These are phyloP conservation scores for Quiscalus mexicanus DNA, from an alignment of 2,113 vertebrate species.

Conservation along the genomic window DNA sequence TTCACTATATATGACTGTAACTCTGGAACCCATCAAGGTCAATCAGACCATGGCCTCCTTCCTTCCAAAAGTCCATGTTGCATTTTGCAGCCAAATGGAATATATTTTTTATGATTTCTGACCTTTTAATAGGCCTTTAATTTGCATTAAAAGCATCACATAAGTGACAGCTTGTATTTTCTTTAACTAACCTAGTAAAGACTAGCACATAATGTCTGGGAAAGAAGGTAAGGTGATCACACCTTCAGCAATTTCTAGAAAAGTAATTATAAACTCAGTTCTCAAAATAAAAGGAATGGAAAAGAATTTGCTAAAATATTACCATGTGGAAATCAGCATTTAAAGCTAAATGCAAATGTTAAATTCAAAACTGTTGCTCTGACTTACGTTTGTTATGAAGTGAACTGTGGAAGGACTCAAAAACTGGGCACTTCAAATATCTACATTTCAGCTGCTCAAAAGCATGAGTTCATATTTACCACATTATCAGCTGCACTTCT, in stretches of 20 bases:
- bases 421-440: background rate
- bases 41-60: background rate
- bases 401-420: background rate
- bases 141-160: background rate
- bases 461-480: background rate
- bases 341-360: background rate
- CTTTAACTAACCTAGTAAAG: slow-evolving; percentile 13
- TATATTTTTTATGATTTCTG: background rate
- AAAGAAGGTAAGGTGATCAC: background rate
- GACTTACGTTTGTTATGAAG: background rate
- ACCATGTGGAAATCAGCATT: background rate
- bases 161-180: background rate
- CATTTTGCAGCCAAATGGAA: background rate
- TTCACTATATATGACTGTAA: background rate
- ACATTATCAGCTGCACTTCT: background rate
- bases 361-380: background rate
- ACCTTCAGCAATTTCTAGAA: background rate
- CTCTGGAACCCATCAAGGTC: background rate
- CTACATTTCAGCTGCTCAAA: background rate
- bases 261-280: background rate
- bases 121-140: slow-evolving; percentile 39
- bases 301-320: background rate
- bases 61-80: background rate
- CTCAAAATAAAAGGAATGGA: background rate
- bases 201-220: background rate